Evolutionary conservation across 2,888 invertebrate species (phyloP), one percentile per base, ranked within the genome.

Genomic region (Drosophila histrio): DNA sequence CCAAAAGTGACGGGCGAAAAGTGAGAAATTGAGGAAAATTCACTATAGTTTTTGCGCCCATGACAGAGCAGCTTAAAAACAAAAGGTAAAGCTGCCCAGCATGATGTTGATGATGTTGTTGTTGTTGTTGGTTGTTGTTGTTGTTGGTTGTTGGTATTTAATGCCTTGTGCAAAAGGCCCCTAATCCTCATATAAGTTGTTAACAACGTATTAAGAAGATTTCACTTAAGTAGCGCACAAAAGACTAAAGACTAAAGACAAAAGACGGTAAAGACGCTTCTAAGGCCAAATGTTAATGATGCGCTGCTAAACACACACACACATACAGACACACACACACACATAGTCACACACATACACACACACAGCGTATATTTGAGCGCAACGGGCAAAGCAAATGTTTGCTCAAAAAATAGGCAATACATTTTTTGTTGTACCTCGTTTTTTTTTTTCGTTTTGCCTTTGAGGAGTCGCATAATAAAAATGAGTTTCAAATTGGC

Each of bases 401-500:
- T 58, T 63, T 56, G 66, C 77, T 72, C 65, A 43, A 76, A 77
- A 66, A 79, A 68, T 68, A 77, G 80, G 80, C 80, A 72, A 80
- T 67, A 63, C 44, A 50, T 76, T 71, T 75, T 62, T 57, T 39
- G 13, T 28, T 44, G 36, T 11, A 28, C 19, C n/a, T n/a, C 22
- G 9, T 30, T 36, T 19, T 2, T 15, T 41, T 22, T 15, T 44
- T 46, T 41, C 43, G 47, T 46, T 49, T 46, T 61, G 64, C 22
- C 54, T 60, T 22, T 49, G 32, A 43, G 22, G 17, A 24, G 53
- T 36, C 49, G 61, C 60, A 58, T 58, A 83, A 70, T 72, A 80
- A 88, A 88, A 82, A 83, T 76, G 87, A 84, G 84, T 76, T 87
- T 85, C 85, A 78, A 84, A 87, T 85, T 87, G 87, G 85, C 75